phyloP scores from a whole-genome alignment of 2,113 vertebrate species.

The Macheiramphus alcinus region DNA sequence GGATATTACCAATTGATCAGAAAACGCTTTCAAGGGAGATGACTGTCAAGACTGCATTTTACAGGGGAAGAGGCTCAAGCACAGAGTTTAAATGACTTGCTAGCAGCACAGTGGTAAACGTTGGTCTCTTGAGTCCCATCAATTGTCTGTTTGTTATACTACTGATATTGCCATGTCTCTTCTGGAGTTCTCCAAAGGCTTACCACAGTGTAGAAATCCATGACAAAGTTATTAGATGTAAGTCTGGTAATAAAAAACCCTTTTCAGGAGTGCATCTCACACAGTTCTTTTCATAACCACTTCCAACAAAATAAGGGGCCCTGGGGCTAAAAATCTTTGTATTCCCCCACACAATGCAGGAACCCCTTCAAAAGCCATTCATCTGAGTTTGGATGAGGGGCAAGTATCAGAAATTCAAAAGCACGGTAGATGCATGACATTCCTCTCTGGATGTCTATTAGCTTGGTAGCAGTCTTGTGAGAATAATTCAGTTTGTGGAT shows the following conservation, averaged over 20 bases:
- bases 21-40: background rate
- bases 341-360: background rate
- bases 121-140: background rate
- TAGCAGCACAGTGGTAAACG: background rate
- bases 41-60: background rate
- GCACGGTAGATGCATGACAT: background rate
- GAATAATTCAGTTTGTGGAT: background rate
- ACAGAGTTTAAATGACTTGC: background rate
- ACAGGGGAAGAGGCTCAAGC: background rate
- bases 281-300: background rate
- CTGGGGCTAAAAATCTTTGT: background rate
- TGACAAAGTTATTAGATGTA: background rate
- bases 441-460: background rate
- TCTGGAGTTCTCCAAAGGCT: background rate
- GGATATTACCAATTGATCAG: background rate
- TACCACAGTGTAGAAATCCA: background rate
- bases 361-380: background rate
- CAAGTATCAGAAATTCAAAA: background rate
- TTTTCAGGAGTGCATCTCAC: background rate
- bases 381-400: background rate
- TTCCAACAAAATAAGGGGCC: background rate
- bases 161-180: background rate
- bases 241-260: background rate
- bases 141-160: background rate
- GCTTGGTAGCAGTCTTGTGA: background rate